Percentiles rank a stretch among this genome's conserved stretches.
These are phyloP conservation scores for Chloropsis hardwickii DNA, from an alignment of 2,113 vertebrate genomes.

Conservation along the genomic window DNA sequence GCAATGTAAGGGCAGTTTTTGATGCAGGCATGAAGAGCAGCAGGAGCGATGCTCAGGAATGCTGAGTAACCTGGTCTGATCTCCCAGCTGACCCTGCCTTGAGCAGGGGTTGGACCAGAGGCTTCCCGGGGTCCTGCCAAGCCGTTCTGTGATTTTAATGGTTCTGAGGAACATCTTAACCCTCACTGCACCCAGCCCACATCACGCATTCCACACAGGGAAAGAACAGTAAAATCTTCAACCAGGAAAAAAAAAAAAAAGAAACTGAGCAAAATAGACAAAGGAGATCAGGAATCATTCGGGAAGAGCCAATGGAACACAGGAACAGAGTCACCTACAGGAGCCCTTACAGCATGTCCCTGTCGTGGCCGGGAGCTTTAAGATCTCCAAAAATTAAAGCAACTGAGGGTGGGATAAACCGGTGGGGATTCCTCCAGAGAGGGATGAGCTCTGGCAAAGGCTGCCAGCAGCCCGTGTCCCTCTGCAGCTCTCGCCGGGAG, in stretches of 20 bases:
- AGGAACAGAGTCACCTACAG: not conserved
- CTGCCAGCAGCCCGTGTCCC: not conserved
- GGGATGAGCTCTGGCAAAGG: not conserved
- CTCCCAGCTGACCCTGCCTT: slow-evolving; percentile 1
- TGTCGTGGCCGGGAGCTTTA: not conserved
- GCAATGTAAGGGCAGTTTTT: not conserved
- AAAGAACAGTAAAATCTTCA: not conserved
- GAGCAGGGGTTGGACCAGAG: not conserved
- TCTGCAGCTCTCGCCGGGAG: not conserved
- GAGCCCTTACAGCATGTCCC: not conserved
- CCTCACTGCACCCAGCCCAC: not conserved
- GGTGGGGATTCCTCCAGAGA: not conserved
- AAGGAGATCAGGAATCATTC: not conserved
- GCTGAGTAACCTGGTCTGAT: slow-evolving; percentile 56
- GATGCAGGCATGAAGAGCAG: not conserved
- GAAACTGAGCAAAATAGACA: not conserved
- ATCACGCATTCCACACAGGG: not conserved
- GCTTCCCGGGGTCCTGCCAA: not conserved
- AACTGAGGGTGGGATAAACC: not conserved
- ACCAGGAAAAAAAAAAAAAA: not conserved
- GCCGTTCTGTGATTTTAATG: not conserved
- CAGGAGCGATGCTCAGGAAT: not conserved
- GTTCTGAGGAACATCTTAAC: not conserved
- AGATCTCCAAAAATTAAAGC: not conserved
- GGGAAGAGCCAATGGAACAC: not conserved